Base-by-base conservation (phyloP, 2,888 invertebrate species). In the Timema podura region DNA sequence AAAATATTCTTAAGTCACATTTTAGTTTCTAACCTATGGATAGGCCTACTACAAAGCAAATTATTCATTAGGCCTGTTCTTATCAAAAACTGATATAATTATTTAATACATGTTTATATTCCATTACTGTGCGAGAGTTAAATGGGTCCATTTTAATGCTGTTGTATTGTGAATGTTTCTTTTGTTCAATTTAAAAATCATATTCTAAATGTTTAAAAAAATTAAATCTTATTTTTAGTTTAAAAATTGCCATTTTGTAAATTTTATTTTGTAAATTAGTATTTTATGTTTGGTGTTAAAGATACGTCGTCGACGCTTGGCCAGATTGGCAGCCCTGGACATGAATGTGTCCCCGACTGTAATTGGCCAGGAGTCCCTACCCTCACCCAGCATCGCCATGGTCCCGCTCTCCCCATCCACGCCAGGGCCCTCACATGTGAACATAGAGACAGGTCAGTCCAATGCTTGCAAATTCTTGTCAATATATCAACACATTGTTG, bases 251-350 rank as follows among this genome's bases (percentile, higher is more conserved):
- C 30, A 30, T 30, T 30, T 16, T 65, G 47, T 44, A n/a, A 2
- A 16, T 13, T 30, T 30, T 30, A 7, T 59, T 16, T 59, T 59
- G 44, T 44, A 8, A 59, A 59, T 30, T 30, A 59, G n/a, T n/a
- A 16, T 30, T 3, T 5, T 5, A 59, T 30, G 59, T 59, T 59
- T 16, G 16, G 30, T 59, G 59, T 16, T 59, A 72, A 81, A 92
- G 92, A 91, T 92, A 81, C 86, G 92, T 76, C 86, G 89, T 80
- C 85, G 91, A 77, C 87, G 92, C 74, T 82, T 93, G 78, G 92
- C 91, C 70, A 87, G 91, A 72, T 83, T 92, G 74, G 88, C 87
- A 66, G 89, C 87, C 65, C 81, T 88, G 70, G 85, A 87, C 74
- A 85, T 84, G 64, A 81, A 83, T 71, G 83, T 69, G 10, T 67